These are phyloP conservation scores for Xenentodon cancila DNA, from an alignment of 2,797 vertebrate genomes.

Conservation along the genomic window DNA sequence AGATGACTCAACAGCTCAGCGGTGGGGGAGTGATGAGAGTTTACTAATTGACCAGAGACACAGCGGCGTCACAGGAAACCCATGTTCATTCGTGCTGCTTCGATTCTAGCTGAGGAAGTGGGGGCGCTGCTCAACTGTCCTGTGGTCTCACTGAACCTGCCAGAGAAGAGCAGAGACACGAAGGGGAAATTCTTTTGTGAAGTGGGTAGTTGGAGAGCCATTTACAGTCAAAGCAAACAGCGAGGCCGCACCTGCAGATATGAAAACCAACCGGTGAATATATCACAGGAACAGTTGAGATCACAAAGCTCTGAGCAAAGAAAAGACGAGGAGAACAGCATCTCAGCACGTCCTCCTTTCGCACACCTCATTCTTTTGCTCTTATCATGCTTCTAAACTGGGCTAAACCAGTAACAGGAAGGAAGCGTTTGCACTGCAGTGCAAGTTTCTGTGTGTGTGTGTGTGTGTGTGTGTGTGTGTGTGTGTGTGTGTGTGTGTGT, in stretches of 20 bases:
- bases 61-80: conserved; percentile 76
- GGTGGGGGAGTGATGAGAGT: conserved; percentile 48
- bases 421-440: conserved; percentile 67
- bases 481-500: not conserved
- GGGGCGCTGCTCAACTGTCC: conserved; percentile 66
- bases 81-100: conserved; percentile 54
- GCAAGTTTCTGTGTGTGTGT: conserved; percentile 31
- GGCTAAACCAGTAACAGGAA: conserved; percentile 78
- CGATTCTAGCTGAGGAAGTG: conserved; percentile 72
- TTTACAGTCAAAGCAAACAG: conserved; percentile 15
- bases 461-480: conserved; percentile 24
- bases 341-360: conserved; percentile 28
- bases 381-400: conserved; percentile 68
- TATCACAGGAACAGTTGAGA: not conserved
- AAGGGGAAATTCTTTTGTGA: not conserved
- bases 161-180: conserved; percentile 49
- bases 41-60: conserved; percentile 66
- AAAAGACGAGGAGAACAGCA: conserved; percentile 16
- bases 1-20: conserved; percentile 11
- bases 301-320: not conserved
- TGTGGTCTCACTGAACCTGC: conserved; percentile 69
- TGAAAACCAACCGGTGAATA: not conserved
- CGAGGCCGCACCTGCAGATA: conserved; percentile 26
- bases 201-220: conserved; percentile 7
- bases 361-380: conserved; percentile 42